Evolutionary conservation across 1,140 invertebrate species (phyloP), one percentile per base, ranked within the genome.

Genomic region (Stenopsyche tienmushanensis): DNA sequence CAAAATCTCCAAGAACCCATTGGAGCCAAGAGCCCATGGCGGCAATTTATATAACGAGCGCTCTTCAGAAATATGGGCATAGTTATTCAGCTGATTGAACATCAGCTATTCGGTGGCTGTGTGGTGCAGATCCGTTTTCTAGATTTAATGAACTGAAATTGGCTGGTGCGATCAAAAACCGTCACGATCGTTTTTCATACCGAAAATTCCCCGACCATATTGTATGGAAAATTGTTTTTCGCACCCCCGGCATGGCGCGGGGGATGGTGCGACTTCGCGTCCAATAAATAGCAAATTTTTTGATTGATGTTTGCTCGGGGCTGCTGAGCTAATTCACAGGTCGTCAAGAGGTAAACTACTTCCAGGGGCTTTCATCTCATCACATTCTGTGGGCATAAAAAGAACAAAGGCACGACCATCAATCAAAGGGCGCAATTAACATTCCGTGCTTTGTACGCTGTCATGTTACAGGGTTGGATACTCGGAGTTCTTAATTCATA

Each of bases 371-470:
- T n/a, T n/a, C n/a, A n/a, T n/a, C n/a, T n/a, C n/a, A n/a, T n/a
- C n/a, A n/a, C n/a, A n/a, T n/a, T n/a, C n/a, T n/a, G n/a, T n/a
- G n/a, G n/a, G n/a, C n/a, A n/a, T 3, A 57, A 57, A 23, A 39
- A 34, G 3, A 18, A 57, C 39, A 57, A 57, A 52, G 25, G 53
- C 25, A 3, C 20, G 3, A 2, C 23, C 47, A 50, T 62, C 45
- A 62, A 62, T 62, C 59, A 47, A 62, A 2, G 24, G 1, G n/a
- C 24, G 45, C 15, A 62, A 62, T 62, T 3, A 62, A 62, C 45
- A 20, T 52, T 50, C 18, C 21, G n/a, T 15, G 41, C 20, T 47
- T 15, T 47, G 8, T 21, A 34, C 8, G 49, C 15, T 2, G n/a
- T n/a, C n/a, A n/a, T n/a, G n/a, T n/a, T n/a, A n/a, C n/a, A n/a